A percentile compares a stretch with the other conserved stretches of the same genome.
phyloP scores from a whole-genome alignment of 2,888 invertebrate genomes.

The Aphodius sticticus region DNA sequence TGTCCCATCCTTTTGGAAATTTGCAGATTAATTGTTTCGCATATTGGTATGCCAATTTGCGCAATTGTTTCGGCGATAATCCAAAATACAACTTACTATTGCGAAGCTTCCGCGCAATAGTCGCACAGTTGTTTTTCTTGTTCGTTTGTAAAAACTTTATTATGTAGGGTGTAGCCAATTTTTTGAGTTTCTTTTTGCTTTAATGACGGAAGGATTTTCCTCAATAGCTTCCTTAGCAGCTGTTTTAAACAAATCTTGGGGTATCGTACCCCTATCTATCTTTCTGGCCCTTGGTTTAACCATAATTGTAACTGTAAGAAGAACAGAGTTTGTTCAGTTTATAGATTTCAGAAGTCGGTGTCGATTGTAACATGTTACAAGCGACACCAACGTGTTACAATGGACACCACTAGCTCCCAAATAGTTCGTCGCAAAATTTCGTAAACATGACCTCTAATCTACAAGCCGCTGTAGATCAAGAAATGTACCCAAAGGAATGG shows the following conservation, averaged over 20 bases:
- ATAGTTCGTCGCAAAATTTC: slow-evolving; percentile 9
- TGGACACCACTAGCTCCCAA: slow-evolving; percentile 17
- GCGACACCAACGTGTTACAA: slow-evolving; percentile 11
- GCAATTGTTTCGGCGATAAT: slow-evolving; percentile 16
- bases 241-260: slow-evolving; percentile 13
- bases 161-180: not conserved
- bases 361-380: slow-evolving; percentile 19
- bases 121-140: not conserved
- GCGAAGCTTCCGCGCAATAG: slow-evolving; percentile 12
- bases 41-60: slow-evolving; percentile 24
- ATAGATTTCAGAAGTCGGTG: slow-evolving; percentile 16
- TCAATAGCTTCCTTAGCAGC: slow-evolving; percentile 23
- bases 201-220: slow-evolving; percentile 15
- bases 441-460: slow-evolving; percentile 25
- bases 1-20: not conserved
- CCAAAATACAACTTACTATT: slow-evolving; percentile 12
- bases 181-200: not conserved
- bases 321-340: slow-evolving; percentile 17
- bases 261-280: slow-evolving; percentile 16
- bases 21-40: slow-evolving; percentile 19
- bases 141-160: not conserved
- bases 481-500: slow-evolving; percentile 16
- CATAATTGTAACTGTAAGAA: slow-evolving; percentile 9
- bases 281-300: not conserved
- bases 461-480: slow-evolving; percentile 24